phyloP scores from a whole-genome alignment of 2,113 vertebrate species.

The Struthio camelus region DNA sequence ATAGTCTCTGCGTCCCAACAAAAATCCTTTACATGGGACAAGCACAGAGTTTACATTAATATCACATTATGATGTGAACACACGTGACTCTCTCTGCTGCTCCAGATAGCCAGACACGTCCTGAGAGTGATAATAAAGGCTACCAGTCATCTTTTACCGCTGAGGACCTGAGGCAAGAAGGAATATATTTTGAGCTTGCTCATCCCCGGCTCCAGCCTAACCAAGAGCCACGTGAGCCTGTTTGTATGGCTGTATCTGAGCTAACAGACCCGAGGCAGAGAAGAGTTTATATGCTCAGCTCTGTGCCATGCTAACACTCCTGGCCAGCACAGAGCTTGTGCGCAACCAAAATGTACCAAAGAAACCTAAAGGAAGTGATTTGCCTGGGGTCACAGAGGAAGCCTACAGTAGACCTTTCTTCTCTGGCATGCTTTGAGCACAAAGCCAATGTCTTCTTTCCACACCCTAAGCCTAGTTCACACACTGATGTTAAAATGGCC shows the following conservation, averaged over 20 bases:
- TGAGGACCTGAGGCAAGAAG: background rate
- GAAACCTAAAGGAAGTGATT: background rate
- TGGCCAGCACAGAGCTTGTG: background rate
- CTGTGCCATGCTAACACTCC: fast-evolving
- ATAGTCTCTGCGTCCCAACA: background rate
- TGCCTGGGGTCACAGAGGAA: background rate
- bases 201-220: background rate
- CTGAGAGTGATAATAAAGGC: background rate
- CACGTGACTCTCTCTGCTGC: background rate
- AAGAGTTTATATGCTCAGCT: background rate
- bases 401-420: background rate
- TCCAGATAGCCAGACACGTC: background rate
- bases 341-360: background rate
- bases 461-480: background rate
- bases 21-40: background rate
- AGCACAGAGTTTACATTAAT: background rate
- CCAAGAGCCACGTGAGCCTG: background rate
- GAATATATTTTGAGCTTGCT: background rate
- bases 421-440: background rate
- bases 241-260: fast-evolving
- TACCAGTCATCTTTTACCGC: background rate
- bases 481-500: fast-evolving
- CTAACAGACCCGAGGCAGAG: background rate
- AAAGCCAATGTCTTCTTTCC: background rate
- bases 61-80: background rate